phyloP scores from a whole-genome alignment of 2,888 invertebrate species.

The Euplexia lucipara region DNA sequence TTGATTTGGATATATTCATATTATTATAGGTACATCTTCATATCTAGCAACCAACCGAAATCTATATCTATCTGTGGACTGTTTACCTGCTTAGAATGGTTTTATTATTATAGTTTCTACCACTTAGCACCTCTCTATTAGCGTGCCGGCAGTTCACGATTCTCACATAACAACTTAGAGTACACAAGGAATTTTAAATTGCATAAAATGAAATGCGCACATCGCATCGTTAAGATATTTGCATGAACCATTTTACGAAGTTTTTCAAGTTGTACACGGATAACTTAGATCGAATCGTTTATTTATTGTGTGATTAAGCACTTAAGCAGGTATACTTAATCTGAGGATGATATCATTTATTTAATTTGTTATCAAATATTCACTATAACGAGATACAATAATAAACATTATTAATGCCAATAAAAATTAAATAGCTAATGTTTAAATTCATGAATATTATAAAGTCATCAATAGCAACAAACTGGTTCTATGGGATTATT shows the following conservation, averaged over 20 bases:
- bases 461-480: constrained; percentile 15
- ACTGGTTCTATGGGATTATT: constrained; percentile 31
- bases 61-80: not conserved
- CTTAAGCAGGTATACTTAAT: constrained; percentile 9
- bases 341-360: constrained; percentile 45
- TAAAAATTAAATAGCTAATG: constrained; percentile 20
- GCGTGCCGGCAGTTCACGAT: constrained; percentile 55
- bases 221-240: constrained; percentile 25
- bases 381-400: constrained; percentile 3
- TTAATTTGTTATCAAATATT: constrained; percentile 35
- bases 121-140: constrained; percentile 69
- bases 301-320: constrained; percentile 11
- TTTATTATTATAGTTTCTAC: constrained; percentile 58
- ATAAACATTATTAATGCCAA: constrained; percentile 2
- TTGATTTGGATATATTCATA: not conserved
- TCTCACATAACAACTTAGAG: constrained; percentile 48
- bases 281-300: constrained; percentile 11
- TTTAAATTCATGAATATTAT: constrained; percentile 1
- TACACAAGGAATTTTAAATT: constrained; percentile 47
- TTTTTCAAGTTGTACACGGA: constrained; percentile 11
- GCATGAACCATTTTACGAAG: constrained; percentile 17
- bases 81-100: constrained; percentile 11
- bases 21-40: constrained; percentile 1
- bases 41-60: not conserved
- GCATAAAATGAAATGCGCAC: constrained; percentile 41